Percentiles rank a stretch among this genome's conserved stretches.
Evolutionary conservation across 2,797 vertebrate species (phyloP).

Genomic region (Natrix natrix): DNA sequence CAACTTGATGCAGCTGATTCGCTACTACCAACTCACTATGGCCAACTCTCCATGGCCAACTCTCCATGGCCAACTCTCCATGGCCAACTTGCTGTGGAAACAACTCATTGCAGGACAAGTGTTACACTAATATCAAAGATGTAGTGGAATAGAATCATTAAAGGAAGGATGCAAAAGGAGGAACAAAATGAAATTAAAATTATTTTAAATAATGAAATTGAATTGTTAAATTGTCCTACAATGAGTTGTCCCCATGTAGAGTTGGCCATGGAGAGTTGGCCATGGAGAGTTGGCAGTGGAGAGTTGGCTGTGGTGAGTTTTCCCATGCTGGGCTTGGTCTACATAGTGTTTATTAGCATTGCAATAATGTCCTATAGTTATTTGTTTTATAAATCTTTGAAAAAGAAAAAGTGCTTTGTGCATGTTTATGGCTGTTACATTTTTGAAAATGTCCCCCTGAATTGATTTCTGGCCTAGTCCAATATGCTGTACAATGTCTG

Average conservation of each 20-base stretch:
- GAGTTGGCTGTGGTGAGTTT: background rate
- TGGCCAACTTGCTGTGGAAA: background rate
- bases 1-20: background rate
- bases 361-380: background rate
- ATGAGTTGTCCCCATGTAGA: background rate
- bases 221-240: background rate
- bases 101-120: background rate
- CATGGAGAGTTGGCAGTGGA: background rate
- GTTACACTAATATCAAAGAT: background rate
- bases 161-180: background rate
- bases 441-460: background rate
- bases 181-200: background rate
- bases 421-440: background rate
- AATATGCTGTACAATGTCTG: background rate
- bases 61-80: background rate
- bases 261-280: background rate
- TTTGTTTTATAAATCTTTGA: background rate
- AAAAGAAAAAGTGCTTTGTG: background rate
- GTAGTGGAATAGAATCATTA: background rate
- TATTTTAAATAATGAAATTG: too few species aligned
- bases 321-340: background rate
- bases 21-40: accelerated
- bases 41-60: background rate
- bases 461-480: background rate
- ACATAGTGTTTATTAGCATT: background rate